Evolutionary conservation across 2,797 vertebrate genomes (phyloP).

Genomic region (Tympanoctomys barrerae): DNA sequence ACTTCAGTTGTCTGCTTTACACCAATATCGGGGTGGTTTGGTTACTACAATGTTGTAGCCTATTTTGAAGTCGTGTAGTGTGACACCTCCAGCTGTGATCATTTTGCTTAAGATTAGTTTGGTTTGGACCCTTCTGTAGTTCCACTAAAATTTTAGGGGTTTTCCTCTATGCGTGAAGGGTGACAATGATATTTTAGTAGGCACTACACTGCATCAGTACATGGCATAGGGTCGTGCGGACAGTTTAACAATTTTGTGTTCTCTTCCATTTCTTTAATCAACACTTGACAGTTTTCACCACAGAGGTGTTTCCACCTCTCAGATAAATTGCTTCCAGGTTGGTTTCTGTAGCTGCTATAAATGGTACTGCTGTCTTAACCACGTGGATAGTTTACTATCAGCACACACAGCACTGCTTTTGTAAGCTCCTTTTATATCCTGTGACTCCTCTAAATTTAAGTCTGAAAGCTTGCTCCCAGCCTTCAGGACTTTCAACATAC

Average conservation of each 20-base stretch:
- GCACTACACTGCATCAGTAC: neutral
- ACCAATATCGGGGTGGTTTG: neutral
- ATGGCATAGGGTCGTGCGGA: neutral
- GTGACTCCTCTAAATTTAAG: neutral
- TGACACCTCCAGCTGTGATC: neutral
- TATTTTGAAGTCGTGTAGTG: neutral
- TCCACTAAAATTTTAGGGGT: neutral
- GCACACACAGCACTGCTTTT: neutral
- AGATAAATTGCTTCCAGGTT: neutral
- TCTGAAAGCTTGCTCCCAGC: neutral
- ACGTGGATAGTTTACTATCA: neutral
- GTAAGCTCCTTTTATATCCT: neutral
- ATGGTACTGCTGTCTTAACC: neutral
- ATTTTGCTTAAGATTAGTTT: neutral
- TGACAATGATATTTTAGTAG: neutral
- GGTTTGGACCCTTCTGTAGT: neutral
- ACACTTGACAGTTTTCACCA: neutral
- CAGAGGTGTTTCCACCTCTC: neutral
- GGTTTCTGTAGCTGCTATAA: neutral
- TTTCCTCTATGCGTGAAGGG: neutral
- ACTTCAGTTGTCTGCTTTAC: neutral
- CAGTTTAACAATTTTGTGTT: neutral
- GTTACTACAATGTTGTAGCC: neutral
- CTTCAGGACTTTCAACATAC: neutral
- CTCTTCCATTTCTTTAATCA: neutral